phyloP scores from a whole-genome alignment of 2,113 vertebrate species.

The Podocnemis expansa region DNA sequence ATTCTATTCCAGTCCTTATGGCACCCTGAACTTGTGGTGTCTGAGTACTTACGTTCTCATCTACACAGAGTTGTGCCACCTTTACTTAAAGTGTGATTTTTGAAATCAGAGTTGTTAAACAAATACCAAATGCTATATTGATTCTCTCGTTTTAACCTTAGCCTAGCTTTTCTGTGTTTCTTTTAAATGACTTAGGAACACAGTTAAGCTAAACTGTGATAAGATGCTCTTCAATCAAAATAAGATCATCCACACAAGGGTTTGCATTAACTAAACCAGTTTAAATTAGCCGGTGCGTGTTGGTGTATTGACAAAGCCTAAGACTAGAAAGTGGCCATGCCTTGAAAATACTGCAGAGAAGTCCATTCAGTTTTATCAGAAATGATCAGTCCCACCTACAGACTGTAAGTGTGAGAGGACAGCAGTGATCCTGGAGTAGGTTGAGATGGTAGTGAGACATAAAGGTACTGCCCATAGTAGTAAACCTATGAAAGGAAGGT shows the following conservation, averaged over 20 bases:
- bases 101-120: neutral
- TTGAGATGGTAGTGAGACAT: rapidly evolving
- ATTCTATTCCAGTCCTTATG: neutral
- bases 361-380: neutral
- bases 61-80: conserved; percentile 12
- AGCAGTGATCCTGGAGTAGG: neutral
- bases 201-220: neutral
- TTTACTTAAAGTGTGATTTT: conserved; percentile 37
- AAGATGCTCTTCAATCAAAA: neutral
- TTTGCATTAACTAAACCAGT: neutral
- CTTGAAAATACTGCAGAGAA: neutral
- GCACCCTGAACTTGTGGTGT: neutral
- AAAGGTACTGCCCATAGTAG: neutral
- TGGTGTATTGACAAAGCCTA: conserved; percentile 14
- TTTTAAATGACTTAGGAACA: conserved; percentile 26
- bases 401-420: rapidly evolving
- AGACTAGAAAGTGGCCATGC: neutral
- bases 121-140: conserved; percentile 23
- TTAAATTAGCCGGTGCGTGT: neutral
- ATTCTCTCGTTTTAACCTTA: conserved; percentile 46
- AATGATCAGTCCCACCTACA: neutral
- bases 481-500: neutral
- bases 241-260: neutral
- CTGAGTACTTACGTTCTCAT: neutral
- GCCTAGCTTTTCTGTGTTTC: conserved; percentile 20